A percentile compares a stretch with the other conserved stretches of the same genome.
These are phyloP conservation scores for Mus caroli DNA, from an alignment of 2,797 vertebrate genomes.

Conservation along the genomic window DNA sequence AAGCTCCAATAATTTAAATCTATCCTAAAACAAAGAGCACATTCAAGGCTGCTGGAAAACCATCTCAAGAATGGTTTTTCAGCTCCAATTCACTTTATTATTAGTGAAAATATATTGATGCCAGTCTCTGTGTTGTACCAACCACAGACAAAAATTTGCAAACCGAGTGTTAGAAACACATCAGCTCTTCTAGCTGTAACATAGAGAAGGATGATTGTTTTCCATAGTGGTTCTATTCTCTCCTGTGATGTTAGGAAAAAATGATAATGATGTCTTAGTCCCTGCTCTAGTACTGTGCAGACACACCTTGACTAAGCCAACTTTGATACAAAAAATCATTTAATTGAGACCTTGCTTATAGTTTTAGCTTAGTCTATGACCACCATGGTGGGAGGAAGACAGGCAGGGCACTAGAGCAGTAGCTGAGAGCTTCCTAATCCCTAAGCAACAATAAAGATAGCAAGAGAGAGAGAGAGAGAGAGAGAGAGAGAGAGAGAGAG, in stretches of 20 bases:
- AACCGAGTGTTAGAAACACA: neutral
- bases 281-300: no score
- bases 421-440: neutral
- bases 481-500: neutral
- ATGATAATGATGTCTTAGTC: neutral
- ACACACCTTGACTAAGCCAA: neutral
- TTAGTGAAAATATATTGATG: neutral
- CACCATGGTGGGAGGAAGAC: neutral
- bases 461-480: neutral
- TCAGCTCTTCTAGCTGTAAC: neutral
- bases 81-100: neutral
- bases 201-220: neutral
- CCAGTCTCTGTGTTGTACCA: neutral
- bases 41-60: neutral
- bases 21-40: neutral
- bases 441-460: neutral
- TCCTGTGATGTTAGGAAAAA: neutral
- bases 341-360: neutral
- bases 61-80: neutral
- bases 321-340: neutral
- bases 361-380: neutral
- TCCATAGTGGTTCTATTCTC: neutral
- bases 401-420: neutral
- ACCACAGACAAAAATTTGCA: neutral
- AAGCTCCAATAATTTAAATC: neutral